Percentiles rank a stretch among this genome's conserved stretches.
phyloP scores from a whole-genome alignment of 2,888 invertebrate genomes.

The Acanthococcus lagerstroemiae region DNA sequence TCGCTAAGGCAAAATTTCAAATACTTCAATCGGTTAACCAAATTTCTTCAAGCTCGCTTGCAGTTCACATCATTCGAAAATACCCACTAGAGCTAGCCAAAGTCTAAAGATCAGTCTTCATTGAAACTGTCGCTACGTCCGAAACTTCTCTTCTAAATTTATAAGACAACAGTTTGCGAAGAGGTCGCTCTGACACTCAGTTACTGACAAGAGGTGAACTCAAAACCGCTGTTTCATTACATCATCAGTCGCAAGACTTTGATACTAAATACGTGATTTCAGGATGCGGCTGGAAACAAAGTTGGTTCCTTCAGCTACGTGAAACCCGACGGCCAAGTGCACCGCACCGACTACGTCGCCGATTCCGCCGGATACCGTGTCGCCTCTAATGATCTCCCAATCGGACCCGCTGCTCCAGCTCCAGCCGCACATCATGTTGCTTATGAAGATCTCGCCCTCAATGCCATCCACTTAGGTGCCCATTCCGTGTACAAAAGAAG shows the following conservation, averaged over 20 bases:
- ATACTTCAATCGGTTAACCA: too few species aligned
- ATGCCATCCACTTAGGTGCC: conserved; percentile 43
- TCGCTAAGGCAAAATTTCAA: too few species aligned
- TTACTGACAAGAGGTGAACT: not conserved
- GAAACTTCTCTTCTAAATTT: too few species aligned
- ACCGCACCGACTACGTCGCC: conserved; percentile 44
- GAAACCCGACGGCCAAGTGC: conserved; percentile 44
- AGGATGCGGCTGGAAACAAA: conserved; percentile 43
- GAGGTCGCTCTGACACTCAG: not conserved
- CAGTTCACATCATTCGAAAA: too few species aligned
- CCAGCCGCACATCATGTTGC: conserved; percentile 38
- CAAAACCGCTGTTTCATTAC: not conserved
- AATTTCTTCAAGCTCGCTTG: too few species aligned
- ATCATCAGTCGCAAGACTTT: not conserved
- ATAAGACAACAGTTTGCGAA: too few species aligned
- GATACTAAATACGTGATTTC: conserved; percentile 5
- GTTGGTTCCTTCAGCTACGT: conserved; percentile 44
- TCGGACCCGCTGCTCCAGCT: conserved; percentile 37
- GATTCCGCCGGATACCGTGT: conserved; percentile 44
- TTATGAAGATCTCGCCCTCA: conserved; percentile 43
- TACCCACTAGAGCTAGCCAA: too few species aligned
- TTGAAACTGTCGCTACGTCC: too few species aligned
- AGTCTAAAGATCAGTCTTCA: too few species aligned
- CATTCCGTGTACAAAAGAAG: conserved; percentile 37
- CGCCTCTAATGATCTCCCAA: conserved; percentile 43